Conservation (phyloP, 2,113 vertebrate species). For the Mustelus asterias region DNA sequence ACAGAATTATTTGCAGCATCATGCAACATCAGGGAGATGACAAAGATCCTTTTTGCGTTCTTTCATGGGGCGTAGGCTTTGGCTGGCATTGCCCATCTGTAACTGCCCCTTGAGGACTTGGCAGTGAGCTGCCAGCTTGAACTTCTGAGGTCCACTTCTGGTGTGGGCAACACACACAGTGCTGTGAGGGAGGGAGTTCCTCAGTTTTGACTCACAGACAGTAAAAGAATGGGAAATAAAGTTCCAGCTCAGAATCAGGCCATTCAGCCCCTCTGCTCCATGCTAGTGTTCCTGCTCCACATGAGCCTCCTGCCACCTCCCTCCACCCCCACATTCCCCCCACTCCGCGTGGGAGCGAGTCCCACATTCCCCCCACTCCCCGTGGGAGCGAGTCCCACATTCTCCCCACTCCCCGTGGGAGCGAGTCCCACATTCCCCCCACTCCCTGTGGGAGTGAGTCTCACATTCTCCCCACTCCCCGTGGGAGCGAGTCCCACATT, state of each 20-base stretch:
- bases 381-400: no score
- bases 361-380: no score
- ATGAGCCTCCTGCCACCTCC: background rate
- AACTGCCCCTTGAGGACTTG: background rate
- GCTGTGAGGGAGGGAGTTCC: background rate
- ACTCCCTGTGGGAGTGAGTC: no score
- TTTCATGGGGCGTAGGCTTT: no score
- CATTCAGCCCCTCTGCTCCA: background rate
- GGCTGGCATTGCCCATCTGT: background rate
- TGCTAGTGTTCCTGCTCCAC: background rate
- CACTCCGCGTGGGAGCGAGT: no score
- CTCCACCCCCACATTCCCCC: no score
- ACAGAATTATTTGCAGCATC: background rate
- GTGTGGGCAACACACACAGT: background rate
- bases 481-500: no score
- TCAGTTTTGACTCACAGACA: background rate
- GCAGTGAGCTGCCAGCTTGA: background rate
- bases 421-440: no score
- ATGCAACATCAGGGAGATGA: background rate
- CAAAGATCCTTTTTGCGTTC: background rate
- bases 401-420: no score
- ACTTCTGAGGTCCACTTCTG: background rate
- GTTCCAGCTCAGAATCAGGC: background rate
- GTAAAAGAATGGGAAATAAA: no score
- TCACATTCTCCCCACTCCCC: no score